Evolutionary conservation across 1,140 invertebrate genomes (phyloP).

Genomic region (Laupala kohalensis): DNA sequence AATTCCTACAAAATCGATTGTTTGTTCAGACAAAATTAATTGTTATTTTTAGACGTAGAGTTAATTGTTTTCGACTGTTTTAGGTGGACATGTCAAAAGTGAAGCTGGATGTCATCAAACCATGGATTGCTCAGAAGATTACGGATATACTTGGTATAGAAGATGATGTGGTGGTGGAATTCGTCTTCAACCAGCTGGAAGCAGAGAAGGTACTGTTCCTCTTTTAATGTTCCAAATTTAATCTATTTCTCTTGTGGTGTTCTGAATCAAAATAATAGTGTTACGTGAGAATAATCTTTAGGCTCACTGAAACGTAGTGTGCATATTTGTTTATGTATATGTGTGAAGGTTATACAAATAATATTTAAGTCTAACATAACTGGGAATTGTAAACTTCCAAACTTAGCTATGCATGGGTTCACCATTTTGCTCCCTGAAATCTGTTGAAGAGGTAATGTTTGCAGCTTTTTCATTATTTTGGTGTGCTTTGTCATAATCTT

Average conservation of each 20-base stretch:
- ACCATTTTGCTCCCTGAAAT: background rate
- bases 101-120: constrained; percentile 93
- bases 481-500: background rate
- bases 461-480: background rate
- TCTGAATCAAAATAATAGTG: background rate
- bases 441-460: background rate
- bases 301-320: too few species aligned
- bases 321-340: too few species aligned
- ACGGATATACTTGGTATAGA: constrained; percentile 92
- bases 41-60: too few species aligned
- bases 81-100: constrained; percentile 98
- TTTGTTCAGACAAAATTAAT: too few species aligned
- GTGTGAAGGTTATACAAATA: background rate
- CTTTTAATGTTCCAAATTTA: background rate
- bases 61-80: too few species aligned
- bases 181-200: constrained; percentile 97
- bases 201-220: constrained; percentile 54
- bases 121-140: constrained; percentile 95
- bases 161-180: constrained; percentile 96
- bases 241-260: background rate
- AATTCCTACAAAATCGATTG: too few species aligned
- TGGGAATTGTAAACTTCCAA: background rate
- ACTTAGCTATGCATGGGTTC: background rate
- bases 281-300: too few species aligned
- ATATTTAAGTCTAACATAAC: background rate